A percentile compares a stretch with the other conserved stretches of the same genome.
Conservation (phyloP, 2,113 vertebrate species). For the Cromileptes altivelis region DNA sequence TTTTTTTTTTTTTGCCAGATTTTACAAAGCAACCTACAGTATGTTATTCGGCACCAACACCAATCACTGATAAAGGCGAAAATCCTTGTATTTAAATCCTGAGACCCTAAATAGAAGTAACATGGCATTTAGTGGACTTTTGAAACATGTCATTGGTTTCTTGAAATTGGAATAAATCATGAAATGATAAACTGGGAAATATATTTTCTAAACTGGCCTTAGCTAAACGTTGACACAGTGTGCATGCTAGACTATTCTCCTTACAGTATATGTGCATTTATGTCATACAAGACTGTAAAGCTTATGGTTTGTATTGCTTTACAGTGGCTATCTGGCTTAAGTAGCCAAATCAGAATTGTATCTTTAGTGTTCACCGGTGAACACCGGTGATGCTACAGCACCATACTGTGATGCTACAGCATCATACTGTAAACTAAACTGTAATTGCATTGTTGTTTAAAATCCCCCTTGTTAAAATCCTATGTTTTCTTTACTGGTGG, state of each 20-base stretch:
- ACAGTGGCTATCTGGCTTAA: background rate
- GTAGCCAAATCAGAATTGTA: background rate
- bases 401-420: background rate
- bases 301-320: background rate
- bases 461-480: background rate
- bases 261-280: background rate
- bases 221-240: background rate
- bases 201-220: background rate
- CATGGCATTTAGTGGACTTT: too few species aligned
- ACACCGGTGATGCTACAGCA: too few species aligned
- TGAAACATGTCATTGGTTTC: too few species aligned
- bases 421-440: background rate
- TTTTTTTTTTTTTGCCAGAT: background rate
- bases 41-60: background rate
- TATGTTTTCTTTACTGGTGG: slow-evolving; percentile 8
- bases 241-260: background rate
- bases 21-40: background rate
- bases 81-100: too few species aligned
- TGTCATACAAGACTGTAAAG: background rate
- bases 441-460: background rate
- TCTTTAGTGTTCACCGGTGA: background rate
- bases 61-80: too few species aligned
- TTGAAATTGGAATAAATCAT: background rate
- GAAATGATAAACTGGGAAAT: background rate
- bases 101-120: too few species aligned